A percentile compares a stretch with the other conserved stretches of the same genome.
Evolutionary conservation across 2,113 vertebrate genomes (phyloP).

Genomic region (Tenebrosternarchus preto): DNA sequence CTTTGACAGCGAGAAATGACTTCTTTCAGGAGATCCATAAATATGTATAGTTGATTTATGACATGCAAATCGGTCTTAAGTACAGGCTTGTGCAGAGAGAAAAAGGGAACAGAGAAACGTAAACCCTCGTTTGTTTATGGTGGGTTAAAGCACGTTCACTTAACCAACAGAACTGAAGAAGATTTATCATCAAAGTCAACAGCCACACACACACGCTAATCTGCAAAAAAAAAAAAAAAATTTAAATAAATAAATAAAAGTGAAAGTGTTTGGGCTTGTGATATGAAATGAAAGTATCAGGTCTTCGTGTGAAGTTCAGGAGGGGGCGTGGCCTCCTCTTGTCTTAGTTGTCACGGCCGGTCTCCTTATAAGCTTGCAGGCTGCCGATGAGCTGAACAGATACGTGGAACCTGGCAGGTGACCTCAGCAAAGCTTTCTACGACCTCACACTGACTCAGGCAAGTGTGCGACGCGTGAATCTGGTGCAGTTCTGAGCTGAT

Average conservation of each 20-base stretch:
- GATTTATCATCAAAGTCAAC: too few relatives aligned
- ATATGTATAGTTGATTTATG: background rate
- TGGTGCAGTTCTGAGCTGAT: background rate
- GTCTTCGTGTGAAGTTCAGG: too few relatives aligned
- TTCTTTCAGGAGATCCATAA: background rate
- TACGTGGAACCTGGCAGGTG: background rate
- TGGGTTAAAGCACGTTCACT: too few relatives aligned
- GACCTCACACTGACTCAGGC: background rate
- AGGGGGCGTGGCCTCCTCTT: constrained; percentile 1
- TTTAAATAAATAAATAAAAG: too few relatives aligned
- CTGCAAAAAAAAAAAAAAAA: too few relatives aligned
- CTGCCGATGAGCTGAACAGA: background rate
- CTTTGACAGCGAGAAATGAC: background rate
- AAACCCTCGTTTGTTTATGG: too few relatives aligned
- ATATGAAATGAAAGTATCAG: constrained; percentile 8
- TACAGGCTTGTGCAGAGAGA: too few relatives aligned
- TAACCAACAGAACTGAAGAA: background rate
- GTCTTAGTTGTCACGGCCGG: constrained; percentile 19
- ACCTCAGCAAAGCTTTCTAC: background rate
- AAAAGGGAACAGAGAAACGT: too few relatives aligned
- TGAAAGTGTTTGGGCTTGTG: background rate
- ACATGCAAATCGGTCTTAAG: background rate
- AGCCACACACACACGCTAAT: too few relatives aligned
- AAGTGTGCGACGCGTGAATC: background rate
- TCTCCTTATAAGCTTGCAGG: constrained; percentile 30